Evolutionary conservation across 1,140 invertebrate genomes (phyloP).

Genomic region (Chrysomallon squamiferum): DNA sequence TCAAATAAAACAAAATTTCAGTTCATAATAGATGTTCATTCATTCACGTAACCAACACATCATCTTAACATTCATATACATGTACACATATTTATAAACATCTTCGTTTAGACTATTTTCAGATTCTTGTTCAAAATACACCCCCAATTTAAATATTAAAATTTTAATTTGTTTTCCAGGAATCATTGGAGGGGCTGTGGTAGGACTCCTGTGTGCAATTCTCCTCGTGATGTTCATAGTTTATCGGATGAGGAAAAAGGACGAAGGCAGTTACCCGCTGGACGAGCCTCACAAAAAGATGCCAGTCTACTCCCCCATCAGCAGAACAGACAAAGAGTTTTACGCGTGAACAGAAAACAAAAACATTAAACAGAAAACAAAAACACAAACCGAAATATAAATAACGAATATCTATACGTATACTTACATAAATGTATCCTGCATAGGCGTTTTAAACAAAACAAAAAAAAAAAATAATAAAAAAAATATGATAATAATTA

Average conservation of each 20-base stretch:
- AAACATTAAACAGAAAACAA: not conserved
- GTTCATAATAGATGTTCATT: no score
- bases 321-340: conserved; percentile 90
- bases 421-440: no score
- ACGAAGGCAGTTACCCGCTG: conserved; percentile 97
- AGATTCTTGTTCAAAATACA: no score
- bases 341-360: conserved; percentile 77
- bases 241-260: conserved; percentile 99
- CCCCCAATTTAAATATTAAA: not conserved
- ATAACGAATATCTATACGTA: no score
- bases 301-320: conserved; percentile 88
- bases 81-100: no score
- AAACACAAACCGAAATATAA: not conserved
- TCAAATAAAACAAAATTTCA: no score
- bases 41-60: no score
- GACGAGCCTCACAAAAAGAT: conserved; percentile 92
- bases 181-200: conserved; percentile 97
- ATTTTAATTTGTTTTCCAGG: conserved; percentile 70
- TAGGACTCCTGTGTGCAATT: conserved; percentile 95
- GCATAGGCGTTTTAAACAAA: no score
- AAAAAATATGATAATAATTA: no score
- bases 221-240: conserved; percentile 98
- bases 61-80: no score
- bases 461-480: no score
- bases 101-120: no score